Conservation (phyloP, 2,888 invertebrate genomes). For the Phalera bucephala region DNA sequence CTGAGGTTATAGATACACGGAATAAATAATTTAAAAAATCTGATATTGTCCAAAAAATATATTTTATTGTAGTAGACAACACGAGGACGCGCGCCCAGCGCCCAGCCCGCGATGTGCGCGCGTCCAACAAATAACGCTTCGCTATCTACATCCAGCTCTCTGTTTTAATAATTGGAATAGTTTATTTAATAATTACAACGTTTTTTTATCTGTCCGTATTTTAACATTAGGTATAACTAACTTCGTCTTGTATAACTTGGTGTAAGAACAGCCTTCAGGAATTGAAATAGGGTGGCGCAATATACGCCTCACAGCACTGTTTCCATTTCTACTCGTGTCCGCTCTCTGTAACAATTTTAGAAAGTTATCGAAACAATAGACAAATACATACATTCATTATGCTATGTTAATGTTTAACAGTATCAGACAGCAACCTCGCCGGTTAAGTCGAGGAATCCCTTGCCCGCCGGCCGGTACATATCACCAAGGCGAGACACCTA, state of each 20-base stretch:
- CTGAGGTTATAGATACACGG: no score
- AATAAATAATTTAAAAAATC: no score
- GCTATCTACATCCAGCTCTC: slow-evolving; percentile 81
- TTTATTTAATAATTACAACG: slow-evolving; percentile 84
- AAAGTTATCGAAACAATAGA: no score
- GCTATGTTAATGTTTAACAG: not conserved
- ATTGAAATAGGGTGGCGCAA: slow-evolving; percentile 80
- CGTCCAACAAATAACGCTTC: slow-evolving; percentile 77
- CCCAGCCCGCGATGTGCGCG: slow-evolving; percentile 79
- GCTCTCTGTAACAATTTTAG: slow-evolving; percentile 68
- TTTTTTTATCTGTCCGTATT: slow-evolving; percentile 80
- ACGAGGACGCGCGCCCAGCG: slow-evolving; percentile 74
- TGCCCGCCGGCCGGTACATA: not conserved
- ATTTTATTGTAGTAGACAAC: slow-evolving; percentile 83
- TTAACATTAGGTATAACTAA: slow-evolving; percentile 82
- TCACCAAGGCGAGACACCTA: no score
- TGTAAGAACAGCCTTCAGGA: slow-evolving; percentile 84
- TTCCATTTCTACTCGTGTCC: slow-evolving; percentile 94
- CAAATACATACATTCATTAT: not conserved
- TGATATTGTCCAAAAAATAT: slow-evolving; percentile 81
- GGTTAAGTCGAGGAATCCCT: no score
- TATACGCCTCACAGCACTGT: slow-evolving; percentile 92
- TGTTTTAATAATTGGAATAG: slow-evolving; percentile 83
- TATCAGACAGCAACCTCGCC: no score
- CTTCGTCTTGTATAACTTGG: slow-evolving; percentile 83